Evolutionary conservation across 2,888 invertebrate species (phyloP), one percentile per base, ranked within the genome.

Genomic region (Drosophila kuntzei): DNA sequence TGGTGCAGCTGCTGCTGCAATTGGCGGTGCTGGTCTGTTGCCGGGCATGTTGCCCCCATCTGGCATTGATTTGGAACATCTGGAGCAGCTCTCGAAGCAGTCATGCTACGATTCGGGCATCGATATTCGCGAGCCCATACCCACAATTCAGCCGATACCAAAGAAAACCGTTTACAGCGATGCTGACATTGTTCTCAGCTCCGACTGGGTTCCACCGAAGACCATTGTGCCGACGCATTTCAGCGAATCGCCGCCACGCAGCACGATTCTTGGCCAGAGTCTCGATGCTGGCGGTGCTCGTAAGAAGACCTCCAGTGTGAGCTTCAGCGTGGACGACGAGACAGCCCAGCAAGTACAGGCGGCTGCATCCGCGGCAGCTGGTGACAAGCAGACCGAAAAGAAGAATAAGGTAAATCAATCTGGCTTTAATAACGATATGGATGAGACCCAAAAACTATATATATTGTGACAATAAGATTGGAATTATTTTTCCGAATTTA

Each of bases 101-200:
- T 96, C 96, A 86, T 97, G 96, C 93, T 97, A 97, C 92, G 97
- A 97, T 93, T 97, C 97, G 11, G 97, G 97, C 84, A 97, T 97
- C 89, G 97, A 97, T 92, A 97, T 97, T 87, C 94, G 96, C 86
- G 97, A 97, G 90, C 95, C 95, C 49, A 86, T 95, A 89, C 94
- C 95, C 84, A 93, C 94, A 88, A 94, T 95, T 76, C 94, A 94
- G 71, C 94, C 95, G 37, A 94, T 94, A 86, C 94, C 92, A 90
- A 91, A 92, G 87, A 93, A 93, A 90, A 85, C 92, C 60, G 91
- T 96, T 79, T 97, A 96, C 92, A 96, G 96, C 90, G 97, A 97
- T 92, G 97, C 97, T 63, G 97, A 97, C 92, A 96, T 97, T 90
- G 96, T 97, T 69, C 93, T 97, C 85, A 96, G 96, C 39, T 95